Base-by-base conservation (phyloP, 2,797 vertebrate genomes). In the Gobionotothen gibberifrons region DNA sequence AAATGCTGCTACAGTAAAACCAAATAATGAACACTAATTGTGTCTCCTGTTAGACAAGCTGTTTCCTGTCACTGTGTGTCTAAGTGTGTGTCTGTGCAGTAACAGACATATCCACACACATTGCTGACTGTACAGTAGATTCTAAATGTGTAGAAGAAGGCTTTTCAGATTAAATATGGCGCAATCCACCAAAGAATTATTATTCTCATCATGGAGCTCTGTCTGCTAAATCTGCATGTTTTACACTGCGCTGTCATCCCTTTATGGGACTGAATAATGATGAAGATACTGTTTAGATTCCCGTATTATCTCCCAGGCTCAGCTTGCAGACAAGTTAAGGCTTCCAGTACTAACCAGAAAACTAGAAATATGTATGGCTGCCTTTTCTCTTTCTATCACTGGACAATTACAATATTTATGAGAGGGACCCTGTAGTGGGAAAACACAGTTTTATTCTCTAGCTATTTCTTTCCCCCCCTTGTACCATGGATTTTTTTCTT, bases 401-500 rank as follows among this genome's bases (percentile, higher is more conserved):
- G 88, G 87, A 93, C 90, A 94, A 95, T 95, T 95, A 95, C 84
- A 94, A 94, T 94, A 94, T 95, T 94, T 94, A 94, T 94, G 90
- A 94, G 92, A 85, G 85, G 71, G 76, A 86, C 72, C 85, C 87
- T 71, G 81, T 79, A 85, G 92, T 86, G 89, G 81, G 89, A 90
- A 93, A 92, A 83, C 19, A 82, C 83, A 76, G 81, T 93, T 94
- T 93, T 93, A 92, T 90, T 93, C 90, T 89, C 64, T 16, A 74
- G 84, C 79, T 85, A 86, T 89, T 89, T 86, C 85, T 85, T 91
- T 81, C 65, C 81, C 80, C 87, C 72, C 60, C 79, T 84, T 90
- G 86, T 89, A 86, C 72, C 72, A 76, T 85, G 76, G 71, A 51
- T 85, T 76, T 80, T 88, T 81, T 82, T 83, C 62, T 64, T 78